Percentiles rank a stretch among this genome's conserved stretches.
phyloP scores from a whole-genome alignment of 2,888 invertebrate species.

The Nymphalis c-album region DNA sequence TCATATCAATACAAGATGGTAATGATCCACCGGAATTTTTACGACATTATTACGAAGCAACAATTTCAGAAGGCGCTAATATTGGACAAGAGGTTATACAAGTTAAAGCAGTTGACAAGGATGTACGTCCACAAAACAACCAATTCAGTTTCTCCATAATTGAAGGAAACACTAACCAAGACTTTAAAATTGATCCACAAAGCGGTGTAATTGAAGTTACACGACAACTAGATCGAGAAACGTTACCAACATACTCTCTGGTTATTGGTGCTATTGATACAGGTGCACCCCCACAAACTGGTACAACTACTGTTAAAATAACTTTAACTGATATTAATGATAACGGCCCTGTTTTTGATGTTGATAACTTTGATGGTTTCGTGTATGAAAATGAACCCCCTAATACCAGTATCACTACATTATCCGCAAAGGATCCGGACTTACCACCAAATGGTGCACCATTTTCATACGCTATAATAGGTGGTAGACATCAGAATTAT shows the following conservation, averaged over 20 bases:
- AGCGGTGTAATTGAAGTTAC: slow-evolving; percentile 91
- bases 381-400: slow-evolving; percentile 93
- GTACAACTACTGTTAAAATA: slow-evolving; percentile 92
- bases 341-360: slow-evolving; percentile 92
- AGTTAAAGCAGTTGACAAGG: slow-evolving; percentile 94
- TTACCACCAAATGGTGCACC: slow-evolving; percentile 95
- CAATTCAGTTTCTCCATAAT: slow-evolving; percentile 95
- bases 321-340: slow-evolving; percentile 94
- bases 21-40: slow-evolving; percentile 97
- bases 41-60: slow-evolving; percentile 88
- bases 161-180: slow-evolving; percentile 90
- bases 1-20: slow-evolving; percentile 96
- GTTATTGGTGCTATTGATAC: slow-evolving; percentile 94
- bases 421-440: slow-evolving; percentile 94
- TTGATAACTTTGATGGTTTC: slow-evolving; percentile 86
- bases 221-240: slow-evolving; percentile 90
- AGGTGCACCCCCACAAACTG: slow-evolving; percentile 94
- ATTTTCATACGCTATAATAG: slow-evolving; percentile 89
- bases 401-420: slow-evolving; percentile 89
- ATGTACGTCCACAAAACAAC: slow-evolving; percentile 94
- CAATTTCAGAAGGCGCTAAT: slow-evolving; percentile 89
- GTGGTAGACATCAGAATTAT: slow-evolving; percentile 88
- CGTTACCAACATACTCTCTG: slow-evolving; percentile 86
- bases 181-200: slow-evolving; percentile 93
- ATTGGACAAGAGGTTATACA: slow-evolving; percentile 87